Base-by-base conservation (phyloP, 2,797 vertebrate genomes). In the Fringilla coelebs region DNA sequence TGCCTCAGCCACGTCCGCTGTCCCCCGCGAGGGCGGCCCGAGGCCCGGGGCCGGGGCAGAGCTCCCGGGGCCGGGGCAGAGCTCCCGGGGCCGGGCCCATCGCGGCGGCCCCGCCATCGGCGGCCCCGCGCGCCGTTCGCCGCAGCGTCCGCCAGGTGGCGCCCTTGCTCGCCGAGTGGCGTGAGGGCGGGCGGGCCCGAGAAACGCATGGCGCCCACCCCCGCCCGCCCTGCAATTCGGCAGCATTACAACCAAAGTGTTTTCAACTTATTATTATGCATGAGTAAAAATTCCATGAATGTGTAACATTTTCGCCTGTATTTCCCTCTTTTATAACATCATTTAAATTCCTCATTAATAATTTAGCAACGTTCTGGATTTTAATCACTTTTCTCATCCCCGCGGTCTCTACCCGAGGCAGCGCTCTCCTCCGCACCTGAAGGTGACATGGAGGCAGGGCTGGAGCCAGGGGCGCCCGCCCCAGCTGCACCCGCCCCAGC, bases 301-400 rank as follows among this genome's bases (percentile, higher is more conserved):
- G 97, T 98, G 97, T 97, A 98, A 97, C 97, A 96, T 97, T 98
- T 98, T 98, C 96, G 92, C 89, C 96, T 58, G 76, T 96, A 97
- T 97, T 97, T 89, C 94, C 91, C 92, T 94, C 95, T 97, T 98
- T 97, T 97, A 97, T 97, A 98, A 96, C 96, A 98, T 98, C 97
- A 97, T 97, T 98, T 98, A 97, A 98, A 98, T 98, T 97, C 96
- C 95, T 95, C 96, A 96, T 98, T 96, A 98, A 98, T 98, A 98
- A 98, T 98, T 97, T 96, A 97, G 96, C 95, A 96, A 90, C 95
- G 97, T 97, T 98, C 97, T 97, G 97, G 97, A 88, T 97, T 98
- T 98, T 98, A 98, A 98, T 98, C 97, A 98, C 98, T 97, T 96
- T 97, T 98, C 98, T 96, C 97, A 92, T 98, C 97, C 88, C 95